Conservation (phyloP, 1,140 invertebrate genomes). For the Armadillidium nasatum region DNA sequence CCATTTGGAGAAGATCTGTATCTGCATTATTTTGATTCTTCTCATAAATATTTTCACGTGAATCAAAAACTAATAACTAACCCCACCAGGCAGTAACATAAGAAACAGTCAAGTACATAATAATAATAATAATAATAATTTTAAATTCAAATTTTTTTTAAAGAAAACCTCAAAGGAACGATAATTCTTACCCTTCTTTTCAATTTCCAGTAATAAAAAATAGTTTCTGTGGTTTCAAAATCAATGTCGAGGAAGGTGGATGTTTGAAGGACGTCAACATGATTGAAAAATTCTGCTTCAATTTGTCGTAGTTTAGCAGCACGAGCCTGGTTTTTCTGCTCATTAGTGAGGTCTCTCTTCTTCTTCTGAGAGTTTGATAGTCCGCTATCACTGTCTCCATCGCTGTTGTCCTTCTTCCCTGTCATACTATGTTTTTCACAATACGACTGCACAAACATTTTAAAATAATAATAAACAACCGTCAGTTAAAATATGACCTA, state of each 20-base stretch:
- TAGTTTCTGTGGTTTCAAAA: conserved; percentile 71
- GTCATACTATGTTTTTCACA: conserved; percentile 89
- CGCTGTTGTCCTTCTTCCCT: conserved; percentile 74
- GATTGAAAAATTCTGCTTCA: conserved; percentile 87
- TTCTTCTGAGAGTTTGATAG: conserved; percentile 50
- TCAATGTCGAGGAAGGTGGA: conserved; percentile 66
- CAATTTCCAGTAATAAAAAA: conserved; percentile 93
- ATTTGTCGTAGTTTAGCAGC: conserved; percentile 81
- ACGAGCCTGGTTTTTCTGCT: conserved; percentile 79
- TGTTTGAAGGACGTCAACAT: conserved; percentile 73
- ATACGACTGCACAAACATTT: conserved; percentile 63
- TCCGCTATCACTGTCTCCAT: conserved; percentile 45
- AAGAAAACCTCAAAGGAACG: no score
- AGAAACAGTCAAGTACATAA: no score
- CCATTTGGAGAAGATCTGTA: no score
- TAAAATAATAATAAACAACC: conserved; percentile 21
- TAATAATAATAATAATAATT: no score
- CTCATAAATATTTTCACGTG: no score
- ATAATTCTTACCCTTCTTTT: conserved; percentile 60
- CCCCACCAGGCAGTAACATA: no score
- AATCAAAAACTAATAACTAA: no score
- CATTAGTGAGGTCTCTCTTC: conserved; percentile 81
- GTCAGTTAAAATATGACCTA: conserved; percentile 3
- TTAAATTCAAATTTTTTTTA: no score
- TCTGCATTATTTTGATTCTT: no score